Base-by-base conservation (phyloP, 1,140 invertebrate species). In the Venturia canescens region DNA sequence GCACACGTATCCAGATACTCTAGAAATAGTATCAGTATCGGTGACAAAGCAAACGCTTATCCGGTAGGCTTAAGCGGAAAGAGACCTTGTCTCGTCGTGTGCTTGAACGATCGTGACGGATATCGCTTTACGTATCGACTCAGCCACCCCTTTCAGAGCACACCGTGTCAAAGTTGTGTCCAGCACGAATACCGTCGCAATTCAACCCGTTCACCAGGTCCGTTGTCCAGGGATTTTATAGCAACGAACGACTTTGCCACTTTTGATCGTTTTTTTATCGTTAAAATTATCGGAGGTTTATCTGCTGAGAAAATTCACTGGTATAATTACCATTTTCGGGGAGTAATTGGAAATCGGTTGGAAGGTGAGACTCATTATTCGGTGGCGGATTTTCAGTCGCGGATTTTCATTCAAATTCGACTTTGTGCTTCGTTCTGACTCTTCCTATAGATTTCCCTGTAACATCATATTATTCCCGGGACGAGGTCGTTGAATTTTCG, bases 21-120 rank as follows among this genome's bases (percentile, higher is more conserved):
- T 75, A 48, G 21, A 21, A 67, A 78, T 60, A 66, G 50, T 71
- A 60, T 72, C 69, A 75, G 27, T 26, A 38, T 50, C 34, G 50
- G 50, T 13, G 50, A 80, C 67, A 57, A 67, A 67, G 72, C 72
- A 74, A 67, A 80, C 71, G 71, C 71, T 80, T 80, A 80, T 76
- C 79, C 70, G 72, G 27, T 27, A 74, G 53, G 69, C 53, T 74
- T 66, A 72, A 27, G 53, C 69, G 50, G 53, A 38, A 26, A 63
- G 50, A 75, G 53, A 60, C 53, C 72, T 74, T 80, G 70, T 80
- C 50, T 72, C 7, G 38, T 72, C 16, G 5, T 21, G 67, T 72
- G 53, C 72, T 60, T 29, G 53, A 76, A 63, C 72, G 53, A 76
- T 76, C 72, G 53, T 57, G 53, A 76, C 72, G 72, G 72, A 76